Evolutionary conservation across 2,888 invertebrate genomes (phyloP).

Genomic region (Myopa tessellatipennis): DNA sequence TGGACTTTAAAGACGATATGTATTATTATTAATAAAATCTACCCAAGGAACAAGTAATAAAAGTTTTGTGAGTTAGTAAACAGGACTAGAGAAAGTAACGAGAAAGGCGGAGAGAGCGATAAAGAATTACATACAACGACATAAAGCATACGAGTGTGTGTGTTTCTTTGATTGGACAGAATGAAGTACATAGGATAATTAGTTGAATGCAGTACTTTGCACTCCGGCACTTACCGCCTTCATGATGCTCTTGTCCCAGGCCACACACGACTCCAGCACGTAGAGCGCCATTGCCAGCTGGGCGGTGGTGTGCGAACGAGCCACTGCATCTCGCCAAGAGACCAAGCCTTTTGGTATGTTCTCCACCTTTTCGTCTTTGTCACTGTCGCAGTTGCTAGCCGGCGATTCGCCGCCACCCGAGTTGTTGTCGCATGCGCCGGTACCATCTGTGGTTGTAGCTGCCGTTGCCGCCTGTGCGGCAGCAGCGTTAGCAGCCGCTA

Average conservation of each 20-base stretch:
- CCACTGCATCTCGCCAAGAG: constrained; percentile 91
- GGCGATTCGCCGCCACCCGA: constrained; percentile 61
- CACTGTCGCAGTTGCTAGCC: constrained; percentile 66
- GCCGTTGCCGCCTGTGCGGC: constrained; percentile 44
- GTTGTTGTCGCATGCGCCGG: constrained; percentile 40
- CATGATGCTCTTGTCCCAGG: constrained; percentile 99
- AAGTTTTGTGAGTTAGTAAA: constrained; percentile 10
- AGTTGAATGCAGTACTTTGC: background rate
- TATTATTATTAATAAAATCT: too few species aligned
- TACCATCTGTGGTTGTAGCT: constrained; percentile 30
- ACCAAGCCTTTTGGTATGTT: constrained; percentile 74
- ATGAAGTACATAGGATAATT: background rate
- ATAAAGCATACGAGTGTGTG: constrained; percentile 29
- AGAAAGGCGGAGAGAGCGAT: constrained; percentile 18
- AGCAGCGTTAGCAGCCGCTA: constrained; percentile 59
- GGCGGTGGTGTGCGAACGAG: constrained; percentile 85
- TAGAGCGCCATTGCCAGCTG: constrained; percentile 91
- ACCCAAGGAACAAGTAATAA: too few species aligned
- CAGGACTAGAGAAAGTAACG: background rate
- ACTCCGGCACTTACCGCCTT: constrained; percentile 88
- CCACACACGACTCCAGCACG: constrained; percentile 90
- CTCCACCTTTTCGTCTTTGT: constrained; percentile 65
- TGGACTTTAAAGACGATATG: too few species aligned
- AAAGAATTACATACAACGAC: background rate
- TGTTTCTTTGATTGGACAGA: constrained; percentile 23